Conservation (phyloP, 2,888 invertebrate species). For the Xylota segnis region DNA sequence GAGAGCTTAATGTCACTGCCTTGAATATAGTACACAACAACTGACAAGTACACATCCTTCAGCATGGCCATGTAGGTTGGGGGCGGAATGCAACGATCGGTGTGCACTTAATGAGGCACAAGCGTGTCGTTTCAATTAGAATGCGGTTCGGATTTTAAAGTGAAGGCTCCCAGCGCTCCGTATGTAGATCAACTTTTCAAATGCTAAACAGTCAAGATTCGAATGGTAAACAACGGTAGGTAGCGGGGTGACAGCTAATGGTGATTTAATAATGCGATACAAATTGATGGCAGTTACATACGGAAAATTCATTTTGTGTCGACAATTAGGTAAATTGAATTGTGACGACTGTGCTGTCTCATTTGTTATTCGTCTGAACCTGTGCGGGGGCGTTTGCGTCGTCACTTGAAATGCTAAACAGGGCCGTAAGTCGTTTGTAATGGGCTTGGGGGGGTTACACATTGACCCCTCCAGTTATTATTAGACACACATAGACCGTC, state of each 20-base stretch:
- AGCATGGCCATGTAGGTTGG: too few relatives aligned
- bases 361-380: constrained; percentile 52
- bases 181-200: neutral
- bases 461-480: constrained; percentile 28
- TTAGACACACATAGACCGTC: constrained; percentile 22
- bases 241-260: neutral
- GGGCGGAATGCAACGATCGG: neutral
- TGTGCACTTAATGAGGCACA: constrained; percentile 45
- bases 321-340: constrained; percentile 72
- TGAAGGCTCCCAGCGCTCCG: constrained; percentile 6
- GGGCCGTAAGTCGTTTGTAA: constrained; percentile 17
- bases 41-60: constrained; percentile 59
- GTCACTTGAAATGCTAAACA: constrained; percentile 34
- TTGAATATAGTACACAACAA: constrained; percentile 57
- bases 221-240: neutral
- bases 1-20: constrained; percentile 55
- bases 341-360: constrained; percentile 46
- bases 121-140: constrained; percentile 61
- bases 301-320: constrained; percentile 49
- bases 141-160: constrained; percentile 3
- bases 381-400: constrained; percentile 22
- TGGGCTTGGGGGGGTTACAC: constrained; percentile 14
- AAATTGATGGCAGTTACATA: constrained; percentile 37
- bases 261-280: constrained; percentile 33
- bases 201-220: neutral